These are phyloP conservation scores for Tetrax tetrax DNA, from an alignment of 2,113 vertebrate genomes.

Conservation along the genomic window DNA sequence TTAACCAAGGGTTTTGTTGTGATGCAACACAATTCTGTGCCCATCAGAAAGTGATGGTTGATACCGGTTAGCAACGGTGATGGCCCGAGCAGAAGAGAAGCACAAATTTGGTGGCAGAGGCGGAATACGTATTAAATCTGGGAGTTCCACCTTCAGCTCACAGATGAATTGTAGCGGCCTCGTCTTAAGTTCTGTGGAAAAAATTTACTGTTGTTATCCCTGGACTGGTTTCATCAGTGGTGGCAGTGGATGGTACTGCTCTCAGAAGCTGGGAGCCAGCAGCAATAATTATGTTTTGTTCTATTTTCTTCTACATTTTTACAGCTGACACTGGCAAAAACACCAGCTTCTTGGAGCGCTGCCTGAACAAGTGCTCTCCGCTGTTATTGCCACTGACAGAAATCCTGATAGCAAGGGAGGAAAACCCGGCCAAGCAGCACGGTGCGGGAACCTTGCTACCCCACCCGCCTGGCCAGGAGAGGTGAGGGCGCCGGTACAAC, in stretches of 20 bases:
- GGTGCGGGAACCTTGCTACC: neutral
- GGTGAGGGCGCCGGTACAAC: rapidly evolving
- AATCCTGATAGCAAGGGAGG: neutral
- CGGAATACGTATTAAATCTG: rapidly evolving
- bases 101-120: neutral
- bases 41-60: rapidly evolving
- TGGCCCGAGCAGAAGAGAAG: neutral
- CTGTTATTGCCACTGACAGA: neutral
- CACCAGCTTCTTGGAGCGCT: neutral
- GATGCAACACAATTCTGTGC: rapidly evolving
- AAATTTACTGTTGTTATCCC: neutral
- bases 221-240: neutral
- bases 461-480: neutral
- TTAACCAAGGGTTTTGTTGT: neutral
- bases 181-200: neutral
- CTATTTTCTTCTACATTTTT: neutral
- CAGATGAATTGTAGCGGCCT: neutral
- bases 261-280: neutral
- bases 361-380: neutral
- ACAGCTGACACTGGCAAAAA: neutral
- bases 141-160: neutral
- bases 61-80: neutral
- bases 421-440: neutral
- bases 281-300: neutral
- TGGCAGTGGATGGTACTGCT: neutral